These are phyloP conservation scores for Dasysyrphus tricinctus DNA, from an alignment of 2,888 invertebrate genomes.

Conservation along the genomic window DNA sequence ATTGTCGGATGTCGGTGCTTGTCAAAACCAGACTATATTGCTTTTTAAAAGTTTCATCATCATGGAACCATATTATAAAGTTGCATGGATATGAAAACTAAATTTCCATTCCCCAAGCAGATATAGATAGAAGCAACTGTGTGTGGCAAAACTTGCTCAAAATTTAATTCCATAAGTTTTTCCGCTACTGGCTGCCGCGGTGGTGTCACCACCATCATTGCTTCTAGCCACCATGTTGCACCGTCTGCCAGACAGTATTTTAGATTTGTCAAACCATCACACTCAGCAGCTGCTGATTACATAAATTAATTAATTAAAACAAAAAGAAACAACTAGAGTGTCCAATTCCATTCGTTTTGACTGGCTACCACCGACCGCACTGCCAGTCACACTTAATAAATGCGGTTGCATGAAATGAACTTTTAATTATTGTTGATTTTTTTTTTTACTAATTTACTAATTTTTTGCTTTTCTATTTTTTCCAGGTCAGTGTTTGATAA, in stretches of 20 bases:
- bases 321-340: conserved; percentile 35
- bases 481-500: conserved; percentile 69
- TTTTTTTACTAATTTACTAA: conserved; percentile 14
- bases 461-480: conserved; percentile 21
- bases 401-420: conserved; percentile 35
- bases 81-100: conserved; percentile 14
- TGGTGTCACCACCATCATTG: background rate
- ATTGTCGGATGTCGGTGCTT: conserved; percentile 19
- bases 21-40: background rate
- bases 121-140: background rate
- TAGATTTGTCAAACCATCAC: conserved; percentile 58
- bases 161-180: conserved; percentile 50
- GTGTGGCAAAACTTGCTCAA: conserved; percentile 46
- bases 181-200: conserved; percentile 6
- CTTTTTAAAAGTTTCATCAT: conserved; percentile 44
- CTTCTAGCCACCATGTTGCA: background rate
- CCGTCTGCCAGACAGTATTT: background rate
- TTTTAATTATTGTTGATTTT: conserved; percentile 38
- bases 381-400: conserved; percentile 25
- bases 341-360: conserved; percentile 36
- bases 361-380: background rate
- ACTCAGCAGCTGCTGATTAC: conserved; percentile 50
- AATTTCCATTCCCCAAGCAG: conserved; percentile 5
- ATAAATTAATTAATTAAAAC: conserved; percentile 61
- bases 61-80: conserved; percentile 7